These are phyloP conservation scores for Botia almorhae DNA, from an alignment of 2,797 vertebrate genomes.

Conservation along the genomic window DNA sequence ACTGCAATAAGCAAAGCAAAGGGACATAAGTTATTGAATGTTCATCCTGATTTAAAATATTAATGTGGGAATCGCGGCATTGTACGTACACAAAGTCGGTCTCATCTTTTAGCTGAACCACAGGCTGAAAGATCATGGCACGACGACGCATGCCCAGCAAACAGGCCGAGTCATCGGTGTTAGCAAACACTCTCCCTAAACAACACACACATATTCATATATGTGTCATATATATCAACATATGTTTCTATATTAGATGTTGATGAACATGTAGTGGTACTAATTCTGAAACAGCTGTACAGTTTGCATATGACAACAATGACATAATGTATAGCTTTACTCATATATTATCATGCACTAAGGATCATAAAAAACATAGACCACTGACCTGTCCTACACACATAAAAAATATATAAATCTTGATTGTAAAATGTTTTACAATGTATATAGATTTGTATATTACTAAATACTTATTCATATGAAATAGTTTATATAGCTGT, in stretches of 20 bases:
- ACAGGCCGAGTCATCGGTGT: constrained; percentile 88
- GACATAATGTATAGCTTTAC: too few relatives aligned
- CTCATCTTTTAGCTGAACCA: constrained; percentile 83
- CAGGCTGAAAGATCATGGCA: constrained; percentile 89
- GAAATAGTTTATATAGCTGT: too few relatives aligned
- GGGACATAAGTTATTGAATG: constrained; percentile 21
- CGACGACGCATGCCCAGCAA: constrained; percentile 93
- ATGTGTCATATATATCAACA: too few relatives aligned
- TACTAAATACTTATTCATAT: too few relatives aligned
- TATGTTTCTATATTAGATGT: background rate
- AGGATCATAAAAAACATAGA: too few relatives aligned
- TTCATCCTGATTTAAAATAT: background rate
- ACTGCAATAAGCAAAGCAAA: constrained; percentile 67
- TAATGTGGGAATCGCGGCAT: background rate
- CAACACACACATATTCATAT: constrained; percentile 42
- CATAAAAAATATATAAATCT: too few relatives aligned
- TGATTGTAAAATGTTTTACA: too few relatives aligned
- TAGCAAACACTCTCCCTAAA: constrained; percentile 88
- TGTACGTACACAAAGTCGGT: constrained; percentile 87
- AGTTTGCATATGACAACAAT: too few relatives aligned
- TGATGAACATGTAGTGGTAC: background rate
- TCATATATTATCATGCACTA: background rate
- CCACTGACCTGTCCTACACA: too few relatives aligned
- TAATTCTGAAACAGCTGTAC: background rate
- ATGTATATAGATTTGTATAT: too few relatives aligned